Percentiles rank a stretch among this genome's conserved stretches.
Evolutionary conservation across 2,113 vertebrate genomes (phyloP).

Genomic region (Alethe castanea): DNA sequence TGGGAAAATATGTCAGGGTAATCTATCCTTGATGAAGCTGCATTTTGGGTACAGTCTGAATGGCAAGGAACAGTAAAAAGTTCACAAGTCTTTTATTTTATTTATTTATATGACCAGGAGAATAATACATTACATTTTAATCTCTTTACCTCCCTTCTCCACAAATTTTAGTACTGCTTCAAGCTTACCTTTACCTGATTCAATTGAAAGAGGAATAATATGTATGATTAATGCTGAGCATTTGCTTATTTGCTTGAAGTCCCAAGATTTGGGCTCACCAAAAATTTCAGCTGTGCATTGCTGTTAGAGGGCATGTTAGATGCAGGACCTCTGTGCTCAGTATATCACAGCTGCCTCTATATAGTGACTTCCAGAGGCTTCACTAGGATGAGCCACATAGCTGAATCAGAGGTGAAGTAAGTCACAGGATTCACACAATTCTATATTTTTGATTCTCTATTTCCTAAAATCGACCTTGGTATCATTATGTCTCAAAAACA

Average conservation of each 20-base stretch:
- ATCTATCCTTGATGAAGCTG: neutral
- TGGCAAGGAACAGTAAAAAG: neutral
- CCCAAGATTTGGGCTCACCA: neutral
- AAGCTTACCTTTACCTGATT: neutral
- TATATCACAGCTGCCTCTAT: neutral
- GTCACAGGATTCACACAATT: neutral
- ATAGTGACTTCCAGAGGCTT: neutral
- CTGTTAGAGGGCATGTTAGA: neutral
- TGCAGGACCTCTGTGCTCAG: neutral
- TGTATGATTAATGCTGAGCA: neutral
- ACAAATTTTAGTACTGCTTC: neutral
- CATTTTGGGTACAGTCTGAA: neutral
- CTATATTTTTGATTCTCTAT: neutral
- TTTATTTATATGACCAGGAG: neutral
- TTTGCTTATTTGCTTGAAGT: neutral
- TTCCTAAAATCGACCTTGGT: neutral
- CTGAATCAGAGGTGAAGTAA: neutral
- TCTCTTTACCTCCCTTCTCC: neutral
- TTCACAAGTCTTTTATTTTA: neutral
- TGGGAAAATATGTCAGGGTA: neutral
- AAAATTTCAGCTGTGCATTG: neutral
- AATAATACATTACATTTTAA: neutral
- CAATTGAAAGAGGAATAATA: neutral
- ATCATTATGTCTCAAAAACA: neutral
- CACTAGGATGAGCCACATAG: neutral